Base-by-base conservation (phyloP, 2,888 invertebrate genomes). In the Keiferia lycopersicella region DNA sequence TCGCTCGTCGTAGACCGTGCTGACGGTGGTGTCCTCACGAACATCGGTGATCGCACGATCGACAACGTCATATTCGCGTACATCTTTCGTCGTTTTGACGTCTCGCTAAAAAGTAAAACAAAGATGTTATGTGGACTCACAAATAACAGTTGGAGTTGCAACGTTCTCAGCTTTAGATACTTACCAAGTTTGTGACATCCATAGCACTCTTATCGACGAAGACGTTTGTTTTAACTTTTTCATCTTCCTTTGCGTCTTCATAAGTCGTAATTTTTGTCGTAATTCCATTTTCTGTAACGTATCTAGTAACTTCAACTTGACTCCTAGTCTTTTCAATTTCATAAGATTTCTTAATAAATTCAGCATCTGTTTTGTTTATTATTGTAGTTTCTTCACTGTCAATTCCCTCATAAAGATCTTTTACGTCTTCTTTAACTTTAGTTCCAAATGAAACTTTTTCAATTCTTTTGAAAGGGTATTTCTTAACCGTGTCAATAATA, bases 351-450 rank as follows among this genome's bases (percentile, higher is more conserved):
- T 86, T 91, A 14, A 84, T 86, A 10, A 87, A 76, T 67, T 86
- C 91, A 22, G 86, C 87, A 61, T 79, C 86, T 63, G 81, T 83
- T 39, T 86, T 83, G 59, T 80, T 84, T 51, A 90, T 64, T 53
- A 88, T 77, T 58, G 85, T 89, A 6, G 84, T 86, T 71, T 91
- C 83, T 76, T 91, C 85, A 45, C 87, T 81, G 66, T 91, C 91
- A 41, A 86, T 72, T 20, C 91, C 91, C 79, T 91, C 91, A 62
- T 91, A 91, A 14, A 91, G 78, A 74, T 91, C 93, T 80, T 93
- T 94, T 16, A 94, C 92, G 72, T 93, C 93, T 73, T 93, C 88
- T 68, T 94, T 93, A 67, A 93, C 88, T 81, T 92, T 93, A 62
- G 92, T 88, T 58, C 93, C 91, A 70, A 92, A 91, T 8, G 92